Conservation (phyloP, 2,888 invertebrate species). For the Drosophila putrida region DNA sequence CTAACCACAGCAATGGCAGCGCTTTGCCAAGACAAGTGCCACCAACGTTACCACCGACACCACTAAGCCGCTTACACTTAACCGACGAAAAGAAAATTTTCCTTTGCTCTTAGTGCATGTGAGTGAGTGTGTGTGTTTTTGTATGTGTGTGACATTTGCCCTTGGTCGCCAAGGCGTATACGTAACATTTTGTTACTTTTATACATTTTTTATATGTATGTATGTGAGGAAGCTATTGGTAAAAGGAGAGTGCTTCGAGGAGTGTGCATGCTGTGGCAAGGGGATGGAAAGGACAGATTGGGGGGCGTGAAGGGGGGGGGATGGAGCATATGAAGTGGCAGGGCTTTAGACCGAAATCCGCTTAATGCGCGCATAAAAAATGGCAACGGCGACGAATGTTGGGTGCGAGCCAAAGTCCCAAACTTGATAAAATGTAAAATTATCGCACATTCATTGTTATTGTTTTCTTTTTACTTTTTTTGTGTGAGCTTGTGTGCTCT, state of each 20-base stretch:
- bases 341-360: constrained; percentile 76
- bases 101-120: constrained; percentile 9
- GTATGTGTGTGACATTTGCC: constrained; percentile 69
- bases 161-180: constrained; percentile 63
- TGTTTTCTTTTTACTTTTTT: constrained; percentile 69
- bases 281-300: background rate
- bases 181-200: constrained; percentile 70
- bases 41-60: constrained; percentile 55
- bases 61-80: constrained; percentile 75
- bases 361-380: constrained; percentile 80
- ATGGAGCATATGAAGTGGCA: constrained; percentile 68
- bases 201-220: constrained; percentile 37
- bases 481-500: constrained; percentile 22
- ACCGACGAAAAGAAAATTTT: constrained; percentile 53
- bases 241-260: background rate
- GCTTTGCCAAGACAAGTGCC: constrained; percentile 40
- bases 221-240: constrained; percentile 21
- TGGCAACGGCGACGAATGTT: constrained; percentile 70
- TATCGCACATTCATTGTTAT: constrained; percentile 81
- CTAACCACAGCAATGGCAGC: constrained; percentile 58
- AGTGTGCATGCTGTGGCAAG: constrained; percentile 1
- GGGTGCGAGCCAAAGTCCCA: constrained; percentile 47
- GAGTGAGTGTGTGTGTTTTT: constrained; percentile 3
- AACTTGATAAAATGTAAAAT: constrained; percentile 81
- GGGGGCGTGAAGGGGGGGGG: background rate